A percentile compares a stretch with the other conserved stretches of the same genome.
Conservation (phyloP, 2,797 vertebrate genomes). For the Glossophaga mutica region DNA sequence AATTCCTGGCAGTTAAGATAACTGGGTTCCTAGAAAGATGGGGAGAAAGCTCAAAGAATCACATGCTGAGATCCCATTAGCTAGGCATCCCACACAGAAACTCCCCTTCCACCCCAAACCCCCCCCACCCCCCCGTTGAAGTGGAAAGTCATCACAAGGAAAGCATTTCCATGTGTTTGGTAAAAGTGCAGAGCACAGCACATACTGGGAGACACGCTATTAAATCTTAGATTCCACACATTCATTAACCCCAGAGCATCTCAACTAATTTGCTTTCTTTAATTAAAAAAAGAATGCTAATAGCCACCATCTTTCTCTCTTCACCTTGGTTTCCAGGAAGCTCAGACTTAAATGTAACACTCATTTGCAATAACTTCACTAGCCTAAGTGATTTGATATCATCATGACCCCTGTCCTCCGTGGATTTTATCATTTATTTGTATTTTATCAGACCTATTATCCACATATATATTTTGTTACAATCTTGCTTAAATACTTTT, state of each 20-base stretch:
- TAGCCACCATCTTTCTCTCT: neutral
- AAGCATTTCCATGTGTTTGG: neutral
- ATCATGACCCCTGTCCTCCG: neutral
- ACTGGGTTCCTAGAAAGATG: neutral
- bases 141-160: neutral
- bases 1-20: neutral
- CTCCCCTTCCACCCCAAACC: neutral
- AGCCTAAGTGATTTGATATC: neutral
- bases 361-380: neutral
- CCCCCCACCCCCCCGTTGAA: no score
- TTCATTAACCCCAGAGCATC: neutral
- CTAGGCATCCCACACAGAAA: neutral
- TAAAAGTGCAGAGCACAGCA: neutral
- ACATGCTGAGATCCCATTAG: neutral
- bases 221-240: neutral
- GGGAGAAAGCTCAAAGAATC: neutral
- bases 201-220: neutral
- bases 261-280: neutral
- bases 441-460: neutral
- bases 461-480: neutral
- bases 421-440: neutral
- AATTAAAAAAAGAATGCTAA: neutral
- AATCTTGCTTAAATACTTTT: constrained; percentile 10
- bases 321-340: constrained; percentile 22
- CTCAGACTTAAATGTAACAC: neutral